phyloP scores from a whole-genome alignment of 1,140 invertebrate genomes.

The Ladona fulva region DNA sequence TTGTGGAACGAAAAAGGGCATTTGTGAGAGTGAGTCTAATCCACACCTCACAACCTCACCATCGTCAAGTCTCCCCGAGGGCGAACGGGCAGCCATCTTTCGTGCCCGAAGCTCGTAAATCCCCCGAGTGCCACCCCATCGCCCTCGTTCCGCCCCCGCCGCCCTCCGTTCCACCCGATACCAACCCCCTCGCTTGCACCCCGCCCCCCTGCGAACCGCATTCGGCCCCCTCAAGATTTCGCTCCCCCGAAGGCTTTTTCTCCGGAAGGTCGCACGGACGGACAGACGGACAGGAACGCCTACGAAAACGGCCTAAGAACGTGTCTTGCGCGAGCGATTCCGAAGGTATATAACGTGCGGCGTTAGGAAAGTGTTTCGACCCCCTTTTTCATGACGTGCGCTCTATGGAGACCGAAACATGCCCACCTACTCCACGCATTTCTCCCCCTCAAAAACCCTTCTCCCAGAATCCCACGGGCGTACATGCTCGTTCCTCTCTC shows the following conservation, averaged over 20 bases:
- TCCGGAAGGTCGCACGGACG: too few relatives aligned
- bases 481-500: neutral
- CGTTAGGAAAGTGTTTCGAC: too few relatives aligned
- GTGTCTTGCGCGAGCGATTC: too few relatives aligned
- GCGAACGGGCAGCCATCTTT: neutral
- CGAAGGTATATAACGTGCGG: too few relatives aligned
- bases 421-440: neutral
- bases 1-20: too few relatives aligned
- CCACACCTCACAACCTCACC: neutral
- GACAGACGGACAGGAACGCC: too few relatives aligned
- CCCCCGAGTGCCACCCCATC: neutral
- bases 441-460: neutral
- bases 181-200: neutral
- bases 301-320: too few relatives aligned
- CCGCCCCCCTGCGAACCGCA: neutral
- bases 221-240: too few relatives aligned
- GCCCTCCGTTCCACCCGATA: neutral
- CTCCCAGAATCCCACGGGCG: neutral
- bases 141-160: neutral
- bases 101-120: neutral
- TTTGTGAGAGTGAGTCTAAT: neutral
- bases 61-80: neutral
- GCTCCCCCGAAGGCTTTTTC: too few relatives aligned
- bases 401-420: too few relatives aligned
- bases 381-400: too few relatives aligned